Evolutionary conservation across 2,888 invertebrate species (phyloP).

Genomic region (Habroteleia sp.): DNA sequence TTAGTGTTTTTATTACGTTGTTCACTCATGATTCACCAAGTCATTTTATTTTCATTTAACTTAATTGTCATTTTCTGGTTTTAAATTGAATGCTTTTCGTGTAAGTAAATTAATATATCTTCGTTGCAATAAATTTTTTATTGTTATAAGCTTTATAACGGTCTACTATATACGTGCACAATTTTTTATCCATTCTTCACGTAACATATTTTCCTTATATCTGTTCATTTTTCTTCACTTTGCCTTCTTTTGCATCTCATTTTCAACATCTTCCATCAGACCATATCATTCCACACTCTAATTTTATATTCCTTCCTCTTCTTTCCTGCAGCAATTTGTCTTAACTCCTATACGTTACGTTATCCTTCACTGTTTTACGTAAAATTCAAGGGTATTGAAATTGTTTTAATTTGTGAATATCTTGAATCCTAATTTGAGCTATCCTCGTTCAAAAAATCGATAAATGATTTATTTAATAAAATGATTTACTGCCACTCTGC

Average conservation of each 20-base stretch:
- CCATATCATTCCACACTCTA: slow-evolving; percentile 44
- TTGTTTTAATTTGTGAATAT: too few relatives aligned
- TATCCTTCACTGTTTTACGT: slow-evolving; percentile 16
- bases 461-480: too few relatives aligned
- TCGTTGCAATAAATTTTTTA: slow-evolving; percentile 3
- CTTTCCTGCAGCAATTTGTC: slow-evolving; percentile 28
- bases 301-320: slow-evolving; percentile 48
- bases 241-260: slow-evolving; percentile 44
- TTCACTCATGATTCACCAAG: not conserved
- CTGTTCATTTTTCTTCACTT: slow-evolving; percentile 49
- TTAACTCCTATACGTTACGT: slow-evolving; percentile 14
- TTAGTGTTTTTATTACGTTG: not conserved
- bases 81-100: slow-evolving; percentile 2
- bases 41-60: slow-evolving; percentile 15
- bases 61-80: slow-evolving; percentile 3
- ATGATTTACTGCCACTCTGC: too few relatives aligned
- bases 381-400: too few relatives aligned
- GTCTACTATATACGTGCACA: slow-evolving; percentile 5
- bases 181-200: slow-evolving; percentile 45
- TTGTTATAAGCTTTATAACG: slow-evolving; percentile 10
- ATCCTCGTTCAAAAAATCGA: too few relatives aligned
- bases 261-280: slow-evolving; percentile 52
- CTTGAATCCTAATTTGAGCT: too few relatives aligned
- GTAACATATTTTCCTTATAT: slow-evolving; percentile 48
- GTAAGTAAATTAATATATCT: slow-evolving; percentile 4